phyloP scores from a whole-genome alignment of 2,113 vertebrate genomes.

The Notarius quadriscutis region DNA sequence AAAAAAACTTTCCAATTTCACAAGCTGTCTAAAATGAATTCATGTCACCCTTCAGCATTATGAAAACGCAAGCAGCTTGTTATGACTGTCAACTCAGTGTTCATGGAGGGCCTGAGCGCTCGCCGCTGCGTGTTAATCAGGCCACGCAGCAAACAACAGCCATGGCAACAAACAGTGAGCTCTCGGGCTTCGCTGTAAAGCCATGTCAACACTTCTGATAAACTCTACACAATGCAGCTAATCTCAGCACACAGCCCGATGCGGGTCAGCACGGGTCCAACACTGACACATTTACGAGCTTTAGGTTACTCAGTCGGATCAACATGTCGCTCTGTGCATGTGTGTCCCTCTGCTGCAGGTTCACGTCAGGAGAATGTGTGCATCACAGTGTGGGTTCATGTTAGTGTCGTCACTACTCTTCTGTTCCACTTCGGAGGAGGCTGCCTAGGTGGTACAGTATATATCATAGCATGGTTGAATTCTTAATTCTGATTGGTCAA shows the following conservation, averaged over 20 bases:
- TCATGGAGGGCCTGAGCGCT: background rate
- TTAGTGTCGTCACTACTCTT: background rate
- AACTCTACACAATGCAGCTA: conserved; percentile 14
- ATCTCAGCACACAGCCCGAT: background rate
- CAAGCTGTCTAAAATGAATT: background rate
- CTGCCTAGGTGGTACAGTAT: background rate
- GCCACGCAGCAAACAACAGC: conserved; percentile 6
- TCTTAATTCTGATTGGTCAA: background rate
- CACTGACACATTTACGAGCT: background rate
- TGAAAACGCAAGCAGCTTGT: conserved; percentile 3
- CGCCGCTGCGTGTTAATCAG: background rate
- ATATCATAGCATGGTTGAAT: background rate
- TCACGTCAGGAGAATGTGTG: background rate
- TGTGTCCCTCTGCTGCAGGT: background rate
- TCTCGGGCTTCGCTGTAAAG: conserved; percentile 2
- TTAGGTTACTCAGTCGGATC: background rate
- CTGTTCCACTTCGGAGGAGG: background rate
- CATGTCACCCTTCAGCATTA: background rate
- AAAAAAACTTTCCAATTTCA: background rate
- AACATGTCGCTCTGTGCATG: background rate
- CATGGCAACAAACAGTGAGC: conserved; percentile 16
- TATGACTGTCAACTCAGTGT: conserved; percentile 8
- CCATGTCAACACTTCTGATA: conserved; percentile 19
- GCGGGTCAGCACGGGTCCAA: background rate
- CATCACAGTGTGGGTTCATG: background rate